Conservation (phyloP, 2,797 vertebrate genomes). For the Buphagus erythrorhynchus region DNA sequence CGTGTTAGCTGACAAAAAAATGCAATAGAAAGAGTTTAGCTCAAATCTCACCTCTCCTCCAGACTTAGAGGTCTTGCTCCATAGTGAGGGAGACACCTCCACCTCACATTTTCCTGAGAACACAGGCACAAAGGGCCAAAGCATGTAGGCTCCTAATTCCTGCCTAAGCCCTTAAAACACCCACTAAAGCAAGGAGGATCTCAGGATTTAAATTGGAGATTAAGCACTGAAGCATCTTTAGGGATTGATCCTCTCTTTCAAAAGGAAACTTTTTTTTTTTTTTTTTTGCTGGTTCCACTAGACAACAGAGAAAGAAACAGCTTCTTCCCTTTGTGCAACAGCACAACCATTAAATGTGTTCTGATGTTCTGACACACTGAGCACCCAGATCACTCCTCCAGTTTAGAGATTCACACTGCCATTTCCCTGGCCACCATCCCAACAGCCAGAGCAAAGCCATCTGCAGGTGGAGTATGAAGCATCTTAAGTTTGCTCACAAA, state of each 20-base stretch:
- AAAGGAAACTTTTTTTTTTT: background rate
- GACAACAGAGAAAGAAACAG: background rate
- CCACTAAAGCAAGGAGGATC: background rate
- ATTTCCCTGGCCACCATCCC: background rate
- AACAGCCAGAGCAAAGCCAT: background rate
- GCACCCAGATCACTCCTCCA: background rate
- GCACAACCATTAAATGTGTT: background rate
- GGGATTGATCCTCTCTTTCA: background rate
- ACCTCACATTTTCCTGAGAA: background rate
- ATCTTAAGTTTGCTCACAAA: background rate
- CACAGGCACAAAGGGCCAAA: background rate
- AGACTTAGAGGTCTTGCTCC: background rate
- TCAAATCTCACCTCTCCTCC: background rate
- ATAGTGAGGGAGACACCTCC: background rate
- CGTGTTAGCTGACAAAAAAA: background rate
- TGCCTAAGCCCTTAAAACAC: background rate
- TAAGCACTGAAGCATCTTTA: constrained; percentile 13
- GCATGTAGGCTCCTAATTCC: background rate
- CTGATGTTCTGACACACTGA: background rate
- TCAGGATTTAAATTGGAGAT: constrained; percentile 38
- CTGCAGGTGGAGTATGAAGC: background rate
- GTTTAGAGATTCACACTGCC: background rate
- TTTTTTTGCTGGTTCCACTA: background rate
- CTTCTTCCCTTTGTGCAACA: background rate
- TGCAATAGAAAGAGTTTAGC: background rate